Percentiles rank a stretch among this genome's conserved stretches.
Conservation (phyloP, 2,113 vertebrate species). For the Pao palembangensis region DNA sequence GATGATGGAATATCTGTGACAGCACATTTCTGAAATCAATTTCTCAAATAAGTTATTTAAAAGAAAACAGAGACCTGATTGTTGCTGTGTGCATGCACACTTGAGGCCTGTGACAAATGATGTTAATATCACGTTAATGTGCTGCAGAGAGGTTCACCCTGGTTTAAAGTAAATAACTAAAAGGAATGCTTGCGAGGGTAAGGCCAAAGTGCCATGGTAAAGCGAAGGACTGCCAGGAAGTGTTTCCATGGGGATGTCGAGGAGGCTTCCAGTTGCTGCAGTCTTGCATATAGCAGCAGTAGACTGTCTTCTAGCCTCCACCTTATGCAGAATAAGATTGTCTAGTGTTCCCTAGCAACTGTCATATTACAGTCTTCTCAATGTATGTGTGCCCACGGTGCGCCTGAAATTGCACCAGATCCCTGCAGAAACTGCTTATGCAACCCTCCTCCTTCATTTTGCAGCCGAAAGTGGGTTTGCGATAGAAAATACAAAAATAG, state of each 20-base stretch:
- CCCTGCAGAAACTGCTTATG: conserved; percentile 17
- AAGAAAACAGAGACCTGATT: neutral
- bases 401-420: conserved; percentile 38
- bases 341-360: conserved; percentile 68
- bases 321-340: conserved; percentile 24
- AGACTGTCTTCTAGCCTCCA: conserved; percentile 29
- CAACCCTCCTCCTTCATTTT: conserved; percentile 15
- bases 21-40: too few relatives aligned
- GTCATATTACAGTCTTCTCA: conserved; percentile 41
- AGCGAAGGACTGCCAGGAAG: conserved; percentile 19
- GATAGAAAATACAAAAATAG: too few relatives aligned
- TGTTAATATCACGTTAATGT: conserved; percentile 2
- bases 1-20: too few relatives aligned
- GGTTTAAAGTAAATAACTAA: conserved; percentile 3
- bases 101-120: conserved; percentile 5
- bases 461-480: neutral
- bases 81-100: conserved; percentile 5
- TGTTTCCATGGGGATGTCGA: conserved; percentile 21
- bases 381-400: conserved; percentile 44
- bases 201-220: conserved; percentile 7
- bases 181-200: neutral
- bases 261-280: neutral
- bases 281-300: conserved; percentile 27
- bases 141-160: conserved; percentile 1
- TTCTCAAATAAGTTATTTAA: too few relatives aligned